phyloP scores from a whole-genome alignment of 1,140 invertebrate genomes.

The Calycopis cecrops region DNA sequence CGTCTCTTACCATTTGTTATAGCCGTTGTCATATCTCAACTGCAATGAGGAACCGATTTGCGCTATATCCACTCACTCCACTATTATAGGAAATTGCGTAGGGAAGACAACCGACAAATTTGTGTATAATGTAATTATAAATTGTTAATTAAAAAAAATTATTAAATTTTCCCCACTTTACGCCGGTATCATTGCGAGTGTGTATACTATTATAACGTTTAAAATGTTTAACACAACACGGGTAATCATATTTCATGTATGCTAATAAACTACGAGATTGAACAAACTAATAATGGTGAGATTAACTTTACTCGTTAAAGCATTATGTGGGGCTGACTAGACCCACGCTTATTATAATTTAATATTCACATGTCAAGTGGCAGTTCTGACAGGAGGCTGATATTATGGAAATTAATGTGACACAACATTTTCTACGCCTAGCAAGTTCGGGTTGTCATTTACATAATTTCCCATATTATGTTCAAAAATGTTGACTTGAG shows the following conservation, averaged over 20 bases:
- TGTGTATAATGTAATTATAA: no score
- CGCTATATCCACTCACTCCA: no score
- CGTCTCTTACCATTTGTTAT: no score
- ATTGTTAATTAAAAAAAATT: no score
- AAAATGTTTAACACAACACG: not conserved
- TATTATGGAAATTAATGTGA: constrained; percentile 14
- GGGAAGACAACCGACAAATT: no score
- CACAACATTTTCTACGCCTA: constrained; percentile 1
- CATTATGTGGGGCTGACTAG: not conserved
- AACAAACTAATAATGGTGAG: constrained; percentile 5
- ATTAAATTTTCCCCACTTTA: no score
- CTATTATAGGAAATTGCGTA: no score
- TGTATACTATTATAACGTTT: no score
- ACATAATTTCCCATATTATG: constrained; percentile 8
- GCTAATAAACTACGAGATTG: not conserved
- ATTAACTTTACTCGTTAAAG: not conserved
- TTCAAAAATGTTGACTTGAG: constrained; percentile 3
- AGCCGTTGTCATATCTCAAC: no score
- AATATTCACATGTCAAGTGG: constrained; percentile 13
- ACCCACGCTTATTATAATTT: constrained; percentile 11
- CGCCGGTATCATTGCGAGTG: no score
- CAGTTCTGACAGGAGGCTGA: constrained; percentile 8
- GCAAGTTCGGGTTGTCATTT: constrained; percentile 8
- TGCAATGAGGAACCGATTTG: no score
- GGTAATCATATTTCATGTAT: not conserved